Evolutionary conservation across 2,113 vertebrate species (phyloP), one percentile per base, ranked within the genome.

Genomic region (Hydrochoerus hydrochaeris): DNA sequence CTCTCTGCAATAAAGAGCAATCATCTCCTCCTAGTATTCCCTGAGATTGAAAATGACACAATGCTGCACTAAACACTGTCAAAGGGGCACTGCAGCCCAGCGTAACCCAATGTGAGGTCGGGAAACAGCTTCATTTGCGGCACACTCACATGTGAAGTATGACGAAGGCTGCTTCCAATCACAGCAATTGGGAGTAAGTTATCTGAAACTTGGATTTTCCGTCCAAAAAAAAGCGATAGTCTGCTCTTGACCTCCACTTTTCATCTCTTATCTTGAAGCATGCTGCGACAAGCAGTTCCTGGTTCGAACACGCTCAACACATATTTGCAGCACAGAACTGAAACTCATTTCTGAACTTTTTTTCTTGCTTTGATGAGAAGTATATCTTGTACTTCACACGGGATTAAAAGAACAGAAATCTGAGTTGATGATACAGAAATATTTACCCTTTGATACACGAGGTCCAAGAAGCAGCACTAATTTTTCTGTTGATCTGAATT

Each of bases 41-140:
- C 73, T 71, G 71, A 85, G 65, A 95, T 78, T 35, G 0, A 95
- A 95, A 98, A 97, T 96, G 77, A 80, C 26, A 86, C 17, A 58
- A 10, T 4, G 5, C 46, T 54, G 82, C 57, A 92, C 80, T 85
- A 88, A 80, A n/a, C 69, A 30, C 93, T 93, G 78, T 92, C 96
- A 49, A 28, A 96, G 85, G 96, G 69, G 92, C 97, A 75, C 97
- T 97, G 97, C 92, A 88, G 96, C 97, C 95, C 94, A 87, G 96
- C 95, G 96, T 91, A 97, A 94, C 94, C 58, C 82, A 97, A 87
- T 89, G 60, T 2, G 17, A 95, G 97, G 77, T 89, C 80, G 62
- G 87, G 32, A 97, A 96, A 97, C 30, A 95, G 92, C 65, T 98
- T 95, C 88, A 83, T 97, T 1, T 1, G 75, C 92, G 88, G 94